Conservation (phyloP, 2,113 vertebrate species). For the Myiopsitta monachus region DNA sequence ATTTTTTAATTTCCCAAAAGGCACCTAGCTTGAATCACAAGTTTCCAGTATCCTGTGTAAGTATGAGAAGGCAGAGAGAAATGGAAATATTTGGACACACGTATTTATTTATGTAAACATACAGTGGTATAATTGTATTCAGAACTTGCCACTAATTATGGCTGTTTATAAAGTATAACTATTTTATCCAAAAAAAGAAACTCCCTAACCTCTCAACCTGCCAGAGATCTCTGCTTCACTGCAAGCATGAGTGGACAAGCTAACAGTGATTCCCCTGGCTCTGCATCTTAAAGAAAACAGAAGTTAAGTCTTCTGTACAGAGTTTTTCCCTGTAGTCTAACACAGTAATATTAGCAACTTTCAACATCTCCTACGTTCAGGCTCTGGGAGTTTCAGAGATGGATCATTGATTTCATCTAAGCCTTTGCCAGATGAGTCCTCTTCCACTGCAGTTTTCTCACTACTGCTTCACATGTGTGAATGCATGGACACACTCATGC, state of each 20-base stretch:
- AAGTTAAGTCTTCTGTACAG: background rate
- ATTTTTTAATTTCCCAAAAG: conserved; percentile 15
- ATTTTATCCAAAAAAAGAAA: background rate
- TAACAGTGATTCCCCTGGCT: background rate
- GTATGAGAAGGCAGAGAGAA: background rate
- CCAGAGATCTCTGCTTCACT: background rate
- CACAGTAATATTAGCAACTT: background rate
- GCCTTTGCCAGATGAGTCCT: background rate
- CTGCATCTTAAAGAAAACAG: background rate
- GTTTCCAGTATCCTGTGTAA: background rate
- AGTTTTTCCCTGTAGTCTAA: background rate
- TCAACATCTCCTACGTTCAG: background rate
- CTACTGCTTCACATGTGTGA: background rate
- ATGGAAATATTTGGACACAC: background rate
- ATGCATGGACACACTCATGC: rapidly evolving
- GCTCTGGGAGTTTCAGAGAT: background rate
- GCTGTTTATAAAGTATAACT: background rate
- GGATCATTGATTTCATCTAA: background rate
- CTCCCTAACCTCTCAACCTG: background rate
- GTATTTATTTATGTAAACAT: background rate
- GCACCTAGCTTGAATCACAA: background rate
- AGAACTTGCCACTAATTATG: background rate
- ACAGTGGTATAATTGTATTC: background rate
- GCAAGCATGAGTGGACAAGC: background rate
- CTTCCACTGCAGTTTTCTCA: background rate